Evolutionary conservation across 37 sponge, comb jelly and placozoan species (phyloP).

Genomic region (Trichoplax adhaerens): DNA sequence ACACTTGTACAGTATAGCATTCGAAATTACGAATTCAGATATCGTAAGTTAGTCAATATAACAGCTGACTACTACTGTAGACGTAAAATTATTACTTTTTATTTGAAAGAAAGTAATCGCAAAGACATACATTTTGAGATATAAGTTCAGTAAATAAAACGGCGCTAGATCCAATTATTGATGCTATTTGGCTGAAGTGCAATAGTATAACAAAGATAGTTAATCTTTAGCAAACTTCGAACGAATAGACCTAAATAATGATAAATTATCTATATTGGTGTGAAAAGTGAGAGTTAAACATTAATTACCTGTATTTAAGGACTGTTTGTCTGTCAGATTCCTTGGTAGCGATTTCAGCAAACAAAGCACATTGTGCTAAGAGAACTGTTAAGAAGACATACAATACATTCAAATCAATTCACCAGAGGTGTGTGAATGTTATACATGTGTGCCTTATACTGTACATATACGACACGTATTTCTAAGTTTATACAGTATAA

Average conservation of each 20-base stretch:
- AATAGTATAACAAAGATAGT: background rate
- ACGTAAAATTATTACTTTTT: too few relatives aligned
- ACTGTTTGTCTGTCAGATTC: constrained; percentile 7
- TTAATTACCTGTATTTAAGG: constrained; percentile 9
- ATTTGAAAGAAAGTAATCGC: too few relatives aligned
- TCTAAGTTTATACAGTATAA: background rate
- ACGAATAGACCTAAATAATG: constrained; percentile 2
- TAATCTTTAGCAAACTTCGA: background rate
- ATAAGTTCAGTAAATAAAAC: constrained; percentile 4
- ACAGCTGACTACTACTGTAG: too few relatives aligned
- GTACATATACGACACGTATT: background rate
- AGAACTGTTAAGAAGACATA: background rate
- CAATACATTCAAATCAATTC: too few relatives aligned
- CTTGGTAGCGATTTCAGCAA: constrained; percentile 15
- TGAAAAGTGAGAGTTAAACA: constrained; percentile 1
- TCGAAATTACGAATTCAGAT: too few relatives aligned
- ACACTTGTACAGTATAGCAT: too few relatives aligned
- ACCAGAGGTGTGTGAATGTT: background rate
- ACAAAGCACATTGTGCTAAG: constrained; percentile 24
- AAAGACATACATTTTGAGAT: background rate
- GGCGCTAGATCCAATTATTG: constrained; percentile 5
- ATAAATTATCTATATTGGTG: background rate
- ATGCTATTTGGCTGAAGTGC: constrained; percentile 6
- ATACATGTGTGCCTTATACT: background rate
- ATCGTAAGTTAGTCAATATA: too few relatives aligned